Conservation (phyloP, 2,888 invertebrate genomes). For the Scaptomyza caliginosa region DNA sequence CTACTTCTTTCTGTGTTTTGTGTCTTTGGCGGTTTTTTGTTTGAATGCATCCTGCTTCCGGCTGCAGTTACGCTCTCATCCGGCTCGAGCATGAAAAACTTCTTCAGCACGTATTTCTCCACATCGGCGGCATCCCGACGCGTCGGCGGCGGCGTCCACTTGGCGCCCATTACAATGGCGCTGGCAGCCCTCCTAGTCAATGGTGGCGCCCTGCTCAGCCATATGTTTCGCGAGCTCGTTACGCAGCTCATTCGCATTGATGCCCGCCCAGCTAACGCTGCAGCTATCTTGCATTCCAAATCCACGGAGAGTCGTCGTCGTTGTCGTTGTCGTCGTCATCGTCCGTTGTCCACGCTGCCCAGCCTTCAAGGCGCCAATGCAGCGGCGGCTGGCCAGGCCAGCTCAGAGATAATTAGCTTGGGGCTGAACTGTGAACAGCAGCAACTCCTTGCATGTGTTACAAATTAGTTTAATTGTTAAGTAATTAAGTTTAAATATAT, state of each 20-base stretch:
- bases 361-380: conserved; percentile 50
- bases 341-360: conserved; percentile 41
- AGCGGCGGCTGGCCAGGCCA: conserved; percentile 47
- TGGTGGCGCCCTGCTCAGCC: conserved; percentile 30
- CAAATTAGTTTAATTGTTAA: conserved; percentile 63
- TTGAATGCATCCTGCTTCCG: conserved; percentile 22
- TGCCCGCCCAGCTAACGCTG: conserved; percentile 17
- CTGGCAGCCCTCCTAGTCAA: conserved; percentile 38
- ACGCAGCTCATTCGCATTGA: conserved; percentile 21
- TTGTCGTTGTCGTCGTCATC: background rate
- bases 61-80: conserved; percentile 81
- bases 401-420: conserved; percentile 60
- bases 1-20: background rate
- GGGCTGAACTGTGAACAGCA: conserved; percentile 3
- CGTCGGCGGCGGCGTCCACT: conserved; percentile 33
- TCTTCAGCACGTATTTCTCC: conserved; percentile 80
- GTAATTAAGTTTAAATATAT: conserved; percentile 41
- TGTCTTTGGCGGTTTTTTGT: conserved; percentile 9
- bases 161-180: conserved; percentile 47
- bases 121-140: conserved; percentile 64
- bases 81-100: conserved; percentile 79
- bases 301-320: conserved; percentile 16
- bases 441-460: conserved; percentile 27
- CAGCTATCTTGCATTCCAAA: conserved; percentile 24
- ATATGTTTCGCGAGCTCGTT: conserved; percentile 32